Base-by-base conservation (phyloP, 2,888 invertebrate species). In the Clistopyga incitator region DNA sequence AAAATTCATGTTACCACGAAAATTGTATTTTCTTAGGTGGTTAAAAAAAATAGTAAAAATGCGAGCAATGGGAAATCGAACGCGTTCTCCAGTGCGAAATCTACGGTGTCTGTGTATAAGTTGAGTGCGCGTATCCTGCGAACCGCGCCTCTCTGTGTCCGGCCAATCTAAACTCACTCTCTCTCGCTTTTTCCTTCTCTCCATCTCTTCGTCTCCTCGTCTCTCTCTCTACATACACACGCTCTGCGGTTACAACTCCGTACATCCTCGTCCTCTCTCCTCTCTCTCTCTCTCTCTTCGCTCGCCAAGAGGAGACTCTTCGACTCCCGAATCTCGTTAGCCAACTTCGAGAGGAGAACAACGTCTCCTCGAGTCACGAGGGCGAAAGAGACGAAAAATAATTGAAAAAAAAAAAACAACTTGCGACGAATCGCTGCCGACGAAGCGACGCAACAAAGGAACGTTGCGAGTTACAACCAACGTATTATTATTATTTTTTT, bases 111-210 rank as follows among this genome's bases (percentile, higher is more conserved):
- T n/a, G n/a, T n/a, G 18, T 38, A 38, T 38, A 29, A 18, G 18
- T 61, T 6, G 10, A 38, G 6, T 38, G 59, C 20, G 68, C 78
- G 52, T 68, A 78, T 61, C 25, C 29, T 77, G 52, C 18, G 38
- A 77, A 68, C 78, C 81, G 81, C 81, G 67, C 81, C 81, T 81
- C 81, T 81, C 76, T 61, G 42, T 52, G 42, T 52, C 29, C 52
- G 67, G 72, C 72, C 77, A 50, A 81, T 81, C 77, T 71, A 76
- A 81, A 81, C 54, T 82, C 72, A 52, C 71, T 78, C 78, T 64
- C 34, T 70, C 61, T 54, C 70, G 68, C 13, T 34, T 74, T 74
- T 54, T 54, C 67, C 18, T 68, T 72, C 25, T 64, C 29, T 38
- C 15, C 15, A 47, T n/a, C 45, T 52, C 54, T 56, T 56, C 1